Percentiles rank a stretch among this genome's conserved stretches.
These are phyloP conservation scores for Dryobota labecula DNA, from an alignment of 2,888 invertebrate genomes.

Conservation along the genomic window DNA sequence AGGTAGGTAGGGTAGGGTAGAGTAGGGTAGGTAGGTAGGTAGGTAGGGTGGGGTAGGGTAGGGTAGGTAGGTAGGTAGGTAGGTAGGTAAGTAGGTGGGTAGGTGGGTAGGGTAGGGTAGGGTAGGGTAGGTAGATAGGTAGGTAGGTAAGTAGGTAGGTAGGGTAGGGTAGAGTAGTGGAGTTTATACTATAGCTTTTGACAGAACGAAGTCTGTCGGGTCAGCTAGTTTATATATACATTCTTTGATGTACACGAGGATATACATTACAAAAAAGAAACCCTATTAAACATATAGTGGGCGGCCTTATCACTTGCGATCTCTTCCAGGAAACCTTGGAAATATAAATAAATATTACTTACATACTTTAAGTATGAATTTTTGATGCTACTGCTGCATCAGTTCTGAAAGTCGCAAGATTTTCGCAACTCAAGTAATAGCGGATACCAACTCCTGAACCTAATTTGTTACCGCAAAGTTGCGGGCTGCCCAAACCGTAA, in stretches of 20 bases:
- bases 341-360: not conserved
- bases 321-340: not conserved
- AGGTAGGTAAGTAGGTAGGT: too few relatives aligned
- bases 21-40: too few relatives aligned
- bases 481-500: not conserved
- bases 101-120: too few relatives aligned
- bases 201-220: too few relatives aligned
- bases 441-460: constrained; percentile 9
- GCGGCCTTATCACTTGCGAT: not conserved
- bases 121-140: too few relatives aligned
- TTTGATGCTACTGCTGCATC: not conserved
- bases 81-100: too few relatives aligned
- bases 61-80: too few relatives aligned
- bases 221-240: too few relatives aligned
- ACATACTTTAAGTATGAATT: not conserved
- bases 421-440: not conserved
- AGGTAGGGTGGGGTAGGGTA: too few relatives aligned
- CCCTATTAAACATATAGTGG: not conserved
- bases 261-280: not conserved
- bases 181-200: too few relatives aligned
- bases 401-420: not conserved
- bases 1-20: too few relatives aligned
- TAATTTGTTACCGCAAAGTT: constrained; percentile 13
- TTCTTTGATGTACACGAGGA: not conserved
- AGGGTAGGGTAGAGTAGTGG: too few relatives aligned